Evolutionary conservation across 2,113 vertebrate genomes (phyloP), one percentile per base, ranked within the genome.

Genomic region (Ciconia stormi): DNA sequence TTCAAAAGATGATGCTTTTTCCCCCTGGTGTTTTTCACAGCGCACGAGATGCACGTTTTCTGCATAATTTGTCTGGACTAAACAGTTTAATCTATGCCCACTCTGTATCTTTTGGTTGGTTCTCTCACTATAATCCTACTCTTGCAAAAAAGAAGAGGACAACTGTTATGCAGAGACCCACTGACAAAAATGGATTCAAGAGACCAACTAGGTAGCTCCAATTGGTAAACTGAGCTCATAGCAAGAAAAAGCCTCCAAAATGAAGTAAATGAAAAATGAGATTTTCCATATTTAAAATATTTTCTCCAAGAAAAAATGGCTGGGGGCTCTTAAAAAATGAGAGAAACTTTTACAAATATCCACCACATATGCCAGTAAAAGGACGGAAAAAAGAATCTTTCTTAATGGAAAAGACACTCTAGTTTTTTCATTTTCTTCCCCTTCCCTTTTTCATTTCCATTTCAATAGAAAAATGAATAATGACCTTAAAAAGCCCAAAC

Each of bases 401-500:
- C 73, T 80, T 91, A 89, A 95, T 80, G 62, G 62, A 90, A 93
- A 91, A 93, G 71, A 36, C 83, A 56, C 7, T 22, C 66, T 67
- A 19, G 19, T 72, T 87, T 84, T 82, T 78, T n/a, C 6, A 36
- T 87, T 73, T 92, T 79, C 29, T 81, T 79, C 56, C 27, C 50
- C 40, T 83, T 89, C 52, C 25, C 20, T 81, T 88, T 93, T 87
- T 88, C 27, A 94, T 88, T 94, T 95, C 65, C 53, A 44, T 87
- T 92, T 91, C 83, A 95, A 82, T 29, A 79, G 78, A 92, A 94
- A 81, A 82, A 87, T 67, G 29, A 95, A 78, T 56, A 84, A 95
- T 30, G 36, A 42, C 69, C 56, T 84, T 72, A 2, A 65, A 92
- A 89, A 82, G 25, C 11, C 81, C 44, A 74, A 92, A 76, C 40